These are phyloP conservation scores for Agonopterix subpropinquella DNA, from an alignment of 2,888 invertebrate species.

Conservation along the genomic window DNA sequence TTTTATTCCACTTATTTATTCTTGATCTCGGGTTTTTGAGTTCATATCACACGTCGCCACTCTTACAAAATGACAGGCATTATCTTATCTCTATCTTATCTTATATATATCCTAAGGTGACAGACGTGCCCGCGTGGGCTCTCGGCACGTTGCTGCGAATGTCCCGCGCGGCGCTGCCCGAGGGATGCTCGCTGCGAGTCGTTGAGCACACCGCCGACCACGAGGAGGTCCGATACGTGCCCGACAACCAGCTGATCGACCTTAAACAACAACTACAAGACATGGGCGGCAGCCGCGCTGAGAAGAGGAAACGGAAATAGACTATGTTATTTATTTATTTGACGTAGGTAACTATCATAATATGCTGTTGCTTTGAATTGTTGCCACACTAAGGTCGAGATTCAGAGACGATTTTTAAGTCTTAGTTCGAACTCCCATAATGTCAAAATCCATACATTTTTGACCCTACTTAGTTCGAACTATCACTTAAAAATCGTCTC, in stretches of 20 bases:
- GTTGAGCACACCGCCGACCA: conserved; percentile 80
- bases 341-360: no score
- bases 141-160: conserved; percentile 84
- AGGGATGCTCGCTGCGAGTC: conserved; percentile 84
- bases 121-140: conserved; percentile 77
- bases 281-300: conserved; percentile 73
- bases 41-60: no score
- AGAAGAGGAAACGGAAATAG: conserved; percentile 57
- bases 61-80: no score
- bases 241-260: conserved; percentile 86
- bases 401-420: no score
- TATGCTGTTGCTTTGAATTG: no score
- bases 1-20: no score
- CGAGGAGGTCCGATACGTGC: conserved; percentile 84
- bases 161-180: conserved; percentile 83
- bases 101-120: conserved; percentile 67
- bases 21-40: no score
- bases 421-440: no score
- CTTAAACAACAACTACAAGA: conserved; percentile 84
- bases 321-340: not conserved
- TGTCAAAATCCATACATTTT: no score
- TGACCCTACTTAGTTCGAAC: no score
- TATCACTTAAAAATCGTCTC: no score
- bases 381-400: not conserved
- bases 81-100: no score